These are phyloP conservation scores for Athrips mouffetella DNA, from an alignment of 2,888 invertebrate genomes.

Conservation along the genomic window DNA sequence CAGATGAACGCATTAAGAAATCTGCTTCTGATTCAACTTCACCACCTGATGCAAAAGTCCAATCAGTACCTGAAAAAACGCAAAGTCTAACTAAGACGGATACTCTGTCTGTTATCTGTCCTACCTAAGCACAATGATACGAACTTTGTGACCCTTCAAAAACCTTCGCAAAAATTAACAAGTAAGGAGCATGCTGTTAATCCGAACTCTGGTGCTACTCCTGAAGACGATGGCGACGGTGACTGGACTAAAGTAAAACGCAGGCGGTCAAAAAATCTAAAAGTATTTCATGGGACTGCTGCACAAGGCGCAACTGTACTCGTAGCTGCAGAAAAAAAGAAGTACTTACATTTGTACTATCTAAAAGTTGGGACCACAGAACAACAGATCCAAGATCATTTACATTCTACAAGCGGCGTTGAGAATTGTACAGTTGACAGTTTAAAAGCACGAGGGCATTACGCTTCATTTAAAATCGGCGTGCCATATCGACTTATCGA, in stretches of 20 bases:
- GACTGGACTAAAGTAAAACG: neutral
- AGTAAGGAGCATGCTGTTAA: too few species aligned
- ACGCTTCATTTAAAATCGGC: too few species aligned
- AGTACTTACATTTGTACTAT: neutral
- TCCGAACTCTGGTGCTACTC: neutral
- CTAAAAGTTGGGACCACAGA: neutral
- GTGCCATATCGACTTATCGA: too few species aligned
- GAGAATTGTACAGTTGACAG: neutral
- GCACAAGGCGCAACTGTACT: neutral
- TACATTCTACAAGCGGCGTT: neutral
- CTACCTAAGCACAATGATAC: too few species aligned
- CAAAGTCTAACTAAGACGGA: too few species aligned
- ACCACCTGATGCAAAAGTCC: neutral
- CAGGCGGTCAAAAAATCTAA: neutral
- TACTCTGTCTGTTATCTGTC: too few species aligned
- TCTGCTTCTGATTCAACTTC: neutral
- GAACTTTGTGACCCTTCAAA: too few species aligned
- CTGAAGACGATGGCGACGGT: neutral
- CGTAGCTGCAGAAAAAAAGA: neutral
- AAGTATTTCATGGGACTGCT: too few species aligned
- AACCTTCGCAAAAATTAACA: too few species aligned
- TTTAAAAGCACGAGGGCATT: neutral
- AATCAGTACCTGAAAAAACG: too few species aligned
- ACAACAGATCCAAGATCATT: neutral
- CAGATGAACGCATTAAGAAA: too few species aligned